phyloP scores from a whole-genome alignment of 2,797 vertebrate species.

The Cuniculus paca region DNA sequence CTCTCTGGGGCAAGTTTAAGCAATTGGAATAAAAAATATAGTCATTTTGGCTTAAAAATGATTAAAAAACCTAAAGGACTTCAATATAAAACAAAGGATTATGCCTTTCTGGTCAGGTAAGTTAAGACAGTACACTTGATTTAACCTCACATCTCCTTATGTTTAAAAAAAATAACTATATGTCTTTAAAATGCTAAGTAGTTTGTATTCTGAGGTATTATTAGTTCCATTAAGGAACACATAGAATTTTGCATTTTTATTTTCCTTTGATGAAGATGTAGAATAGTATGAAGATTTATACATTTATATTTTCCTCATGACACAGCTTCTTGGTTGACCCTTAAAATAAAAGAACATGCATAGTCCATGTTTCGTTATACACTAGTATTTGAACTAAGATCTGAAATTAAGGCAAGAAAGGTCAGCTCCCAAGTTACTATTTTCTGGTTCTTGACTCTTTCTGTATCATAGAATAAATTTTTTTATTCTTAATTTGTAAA shows the following conservation, averaged over 20 bases:
- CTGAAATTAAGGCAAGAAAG: not conserved
- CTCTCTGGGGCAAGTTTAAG: not conserved
- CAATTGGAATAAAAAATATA: not conserved
- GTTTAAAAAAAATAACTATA: not conserved
- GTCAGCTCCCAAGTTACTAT: accelerated
- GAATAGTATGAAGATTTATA: not conserved
- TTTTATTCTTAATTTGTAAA: conserved; percentile 24
- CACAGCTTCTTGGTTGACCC: accelerated
- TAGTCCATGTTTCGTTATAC: not conserved
- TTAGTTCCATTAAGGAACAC: not conserved
- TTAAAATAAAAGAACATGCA: not conserved
- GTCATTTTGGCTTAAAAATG: conserved; percentile 4
- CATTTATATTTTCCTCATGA: not conserved
- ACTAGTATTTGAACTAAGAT: not conserved
- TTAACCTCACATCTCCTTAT: not conserved
- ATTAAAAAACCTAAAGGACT: not conserved
- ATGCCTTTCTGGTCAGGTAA: not conserved
- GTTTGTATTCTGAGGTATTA: not conserved
- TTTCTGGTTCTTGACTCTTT: not conserved
- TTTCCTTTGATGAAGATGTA: not conserved
- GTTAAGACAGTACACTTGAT: not conserved
- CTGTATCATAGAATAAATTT: not conserved
- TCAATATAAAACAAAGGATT: not conserved
- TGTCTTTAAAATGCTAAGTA: not conserved
- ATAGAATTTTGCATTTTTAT: not conserved